Conservation (phyloP, 2,797 vertebrate genomes). For the Sciurus vulgaris region DNA sequence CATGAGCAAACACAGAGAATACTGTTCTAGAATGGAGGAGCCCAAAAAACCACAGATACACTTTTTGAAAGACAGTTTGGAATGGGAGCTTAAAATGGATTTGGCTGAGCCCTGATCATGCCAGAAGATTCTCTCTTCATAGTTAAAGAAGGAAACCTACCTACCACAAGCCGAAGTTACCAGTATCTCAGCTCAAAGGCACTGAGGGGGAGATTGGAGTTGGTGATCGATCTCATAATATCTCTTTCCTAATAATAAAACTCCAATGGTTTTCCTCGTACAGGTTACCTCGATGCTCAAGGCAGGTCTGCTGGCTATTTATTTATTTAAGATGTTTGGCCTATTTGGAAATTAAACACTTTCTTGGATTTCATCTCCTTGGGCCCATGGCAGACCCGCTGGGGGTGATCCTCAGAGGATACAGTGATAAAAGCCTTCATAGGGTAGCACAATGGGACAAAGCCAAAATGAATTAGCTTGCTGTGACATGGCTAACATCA, state of each 20-base stretch:
- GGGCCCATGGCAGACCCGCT: constrained; percentile 74
- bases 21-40: not conserved
- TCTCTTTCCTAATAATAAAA: constrained; percentile 73
- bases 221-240: constrained; percentile 66
- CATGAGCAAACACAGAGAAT: not conserved
- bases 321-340: constrained; percentile 82
- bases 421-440: constrained; percentile 86
- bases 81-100: constrained; percentile 18
- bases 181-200: not conserved
- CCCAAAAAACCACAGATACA: not conserved
- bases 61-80: constrained; percentile 57
- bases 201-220: not conserved
- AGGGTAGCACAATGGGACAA: constrained; percentile 85
- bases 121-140: constrained; percentile 48
- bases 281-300: constrained; percentile 67
- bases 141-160: constrained; percentile 63
- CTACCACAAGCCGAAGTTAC: constrained; percentile 36
- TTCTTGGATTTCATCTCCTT: constrained; percentile 84
- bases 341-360: constrained; percentile 87
- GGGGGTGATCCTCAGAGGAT: constrained; percentile 82
- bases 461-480: constrained; percentile 88
- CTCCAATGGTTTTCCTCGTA: constrained; percentile 46
- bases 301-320: constrained; percentile 81
- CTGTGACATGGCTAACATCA: constrained; percentile 88
- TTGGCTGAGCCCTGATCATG: constrained; percentile 13